A percentile compares a stretch with the other conserved stretches of the same genome.
phyloP scores from a whole-genome alignment of 92 coral and sea anemone genomes.

The Palythoa grandiflora region DNA sequence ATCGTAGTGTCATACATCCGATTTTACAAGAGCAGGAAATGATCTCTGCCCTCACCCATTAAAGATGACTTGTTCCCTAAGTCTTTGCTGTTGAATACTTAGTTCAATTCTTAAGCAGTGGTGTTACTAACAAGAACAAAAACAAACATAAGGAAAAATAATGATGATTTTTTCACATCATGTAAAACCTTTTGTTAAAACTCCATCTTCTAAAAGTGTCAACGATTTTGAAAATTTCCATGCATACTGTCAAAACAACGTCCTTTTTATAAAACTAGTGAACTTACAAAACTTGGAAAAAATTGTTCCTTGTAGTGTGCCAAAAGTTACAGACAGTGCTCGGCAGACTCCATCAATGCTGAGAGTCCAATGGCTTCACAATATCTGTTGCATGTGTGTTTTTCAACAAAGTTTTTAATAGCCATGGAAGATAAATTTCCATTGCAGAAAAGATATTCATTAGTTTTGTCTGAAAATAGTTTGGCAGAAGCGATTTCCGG shows the following conservation, averaged over 20 bases:
- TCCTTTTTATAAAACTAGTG: neutral
- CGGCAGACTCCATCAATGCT: neutral
- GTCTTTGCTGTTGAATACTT: too few species aligned
- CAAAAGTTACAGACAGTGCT: neutral
- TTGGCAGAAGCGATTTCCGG: constrained; percentile 70
- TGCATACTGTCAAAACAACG: constrained; percentile 28
- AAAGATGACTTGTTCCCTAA: too few species aligned
- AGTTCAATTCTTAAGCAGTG: too few species aligned
- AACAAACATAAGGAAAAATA: too few species aligned
- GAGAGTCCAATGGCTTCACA: constrained; percentile 49
- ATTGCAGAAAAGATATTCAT: constrained; percentile 53
- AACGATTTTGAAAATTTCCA: neutral
- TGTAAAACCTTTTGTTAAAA: neutral
- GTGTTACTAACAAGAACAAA: too few species aligned
- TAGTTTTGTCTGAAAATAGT: constrained; percentile 27
- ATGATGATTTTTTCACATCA: too few species aligned
- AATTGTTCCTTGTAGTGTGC: neutral
- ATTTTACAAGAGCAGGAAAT: too few species aligned
- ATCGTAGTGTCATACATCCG: too few species aligned
- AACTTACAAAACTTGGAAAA: neutral
- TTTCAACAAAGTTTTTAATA: constrained; percentile 41
- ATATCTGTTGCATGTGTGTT: constrained; percentile 51
- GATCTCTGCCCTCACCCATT: too few species aligned
- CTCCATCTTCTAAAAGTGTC: constrained; percentile 3
- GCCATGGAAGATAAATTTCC: constrained; percentile 55